Evolutionary conservation across 2,113 vertebrate species (phyloP), one percentile per base, ranked within the genome.

Genomic region (Gobiocypris rarus): DNA sequence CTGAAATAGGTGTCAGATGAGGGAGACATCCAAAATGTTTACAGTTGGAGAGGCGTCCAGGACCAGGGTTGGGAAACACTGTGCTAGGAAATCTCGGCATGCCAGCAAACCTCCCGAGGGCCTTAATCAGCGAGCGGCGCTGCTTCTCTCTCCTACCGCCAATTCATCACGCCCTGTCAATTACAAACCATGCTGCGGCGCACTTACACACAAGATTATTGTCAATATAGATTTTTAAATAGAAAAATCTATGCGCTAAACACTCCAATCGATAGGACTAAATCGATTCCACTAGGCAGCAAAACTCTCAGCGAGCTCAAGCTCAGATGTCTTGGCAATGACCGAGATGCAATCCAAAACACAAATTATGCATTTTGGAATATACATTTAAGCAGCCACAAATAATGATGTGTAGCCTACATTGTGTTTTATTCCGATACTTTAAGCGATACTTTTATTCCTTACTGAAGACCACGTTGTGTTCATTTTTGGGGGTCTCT

Each of bases 211-310:
- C 90, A 54, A 91, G 92, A 93, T 93, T 90, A 94, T 91, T 91
- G 90, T 91, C 89, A 28, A 92, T 91, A 95, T 94, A 71, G 91
- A 94, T 94, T 94, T 94, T 92, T 89, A 94, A 94, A 94, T 94
- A 93, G 93, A 93, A 94, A 94, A 94, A 94, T 95, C 94, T 81
- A 94, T 95, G 91, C 89, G 86, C 92, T 94, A 94, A 95, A 94
- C 93, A 94, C 92, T 89, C 89, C 89, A 90, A 91, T 95, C 93
- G 90, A 95, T 93, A 91, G 83, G 87, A 88, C 88, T 87, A 89
- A 91, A 94, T 93, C 92, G 91, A 93, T 94, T 90, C 89, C 90
- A 89, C 89, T 84, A 89, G 92, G 89, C 80, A 54, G 80, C 65
- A 71, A 54, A 82, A 67, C 73, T 71, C 86, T 91, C 84, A 82